Evolutionary conservation across 2,113 vertebrate species (phyloP).

Genomic region (Indri indri): DNA sequence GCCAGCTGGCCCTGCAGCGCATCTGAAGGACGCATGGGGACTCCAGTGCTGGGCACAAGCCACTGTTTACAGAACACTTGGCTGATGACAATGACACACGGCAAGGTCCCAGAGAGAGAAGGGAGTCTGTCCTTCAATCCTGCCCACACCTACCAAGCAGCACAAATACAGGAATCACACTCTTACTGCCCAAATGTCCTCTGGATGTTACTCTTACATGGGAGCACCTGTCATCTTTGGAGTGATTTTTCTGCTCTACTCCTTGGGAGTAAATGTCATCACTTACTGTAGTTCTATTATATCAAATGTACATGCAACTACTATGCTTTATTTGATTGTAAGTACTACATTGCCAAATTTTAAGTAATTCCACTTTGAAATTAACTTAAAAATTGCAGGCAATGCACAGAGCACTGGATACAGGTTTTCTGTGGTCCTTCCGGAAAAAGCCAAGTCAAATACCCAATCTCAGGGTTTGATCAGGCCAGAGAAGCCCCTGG

Average conservation of each 20-base stretch:
- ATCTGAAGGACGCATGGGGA: background rate
- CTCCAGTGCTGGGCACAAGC: background rate
- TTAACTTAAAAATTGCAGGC: conserved; percentile 12
- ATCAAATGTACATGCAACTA: background rate
- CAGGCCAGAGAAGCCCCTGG: background rate
- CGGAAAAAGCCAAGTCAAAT: background rate
- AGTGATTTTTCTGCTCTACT: background rate
- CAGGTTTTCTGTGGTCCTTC: background rate
- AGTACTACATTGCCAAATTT: background rate
- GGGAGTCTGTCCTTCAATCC: background rate
- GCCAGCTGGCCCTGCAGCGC: background rate
- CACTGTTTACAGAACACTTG: background rate
- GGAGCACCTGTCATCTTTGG: background rate
- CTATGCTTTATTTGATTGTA: background rate
- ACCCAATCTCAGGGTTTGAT: background rate
- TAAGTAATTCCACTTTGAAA: conserved; percentile 35
- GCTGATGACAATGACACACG: background rate
- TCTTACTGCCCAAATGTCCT: background rate
- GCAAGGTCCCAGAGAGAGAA: background rate
- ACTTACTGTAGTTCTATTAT: background rate
- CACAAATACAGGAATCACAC: background rate
- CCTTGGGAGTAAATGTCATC: background rate
- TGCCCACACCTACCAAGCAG: background rate
- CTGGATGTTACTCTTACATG: background rate
- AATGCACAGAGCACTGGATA: background rate